Conservation (phyloP, 2,888 invertebrate genomes). For the Meteorus cinctellus region DNA sequence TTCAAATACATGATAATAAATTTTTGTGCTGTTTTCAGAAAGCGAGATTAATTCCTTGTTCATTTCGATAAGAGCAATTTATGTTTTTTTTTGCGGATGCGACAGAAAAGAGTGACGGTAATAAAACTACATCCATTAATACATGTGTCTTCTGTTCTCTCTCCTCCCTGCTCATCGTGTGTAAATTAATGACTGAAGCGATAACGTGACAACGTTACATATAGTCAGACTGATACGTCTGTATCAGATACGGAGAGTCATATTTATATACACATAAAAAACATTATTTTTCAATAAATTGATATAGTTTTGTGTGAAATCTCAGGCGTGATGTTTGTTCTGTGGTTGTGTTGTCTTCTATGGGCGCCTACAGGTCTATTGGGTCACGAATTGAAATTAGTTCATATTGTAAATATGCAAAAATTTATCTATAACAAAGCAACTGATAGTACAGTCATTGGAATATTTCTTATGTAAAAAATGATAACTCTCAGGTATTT, state of each 20-base stretch:
- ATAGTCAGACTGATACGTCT: background rate
- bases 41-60: background rate
- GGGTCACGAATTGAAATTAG: slow-evolving; percentile 49
- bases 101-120: background rate
- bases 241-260: background rate
- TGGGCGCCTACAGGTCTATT: background rate
- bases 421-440: background rate
- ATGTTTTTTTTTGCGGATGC: background rate
- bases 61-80: background rate
- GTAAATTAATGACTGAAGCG: background rate
- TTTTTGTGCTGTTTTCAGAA: background rate
- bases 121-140: background rate
- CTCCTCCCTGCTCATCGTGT: background rate
- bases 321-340: background rate
- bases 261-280: background rate
- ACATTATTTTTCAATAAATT: background rate
- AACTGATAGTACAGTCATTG: background rate
- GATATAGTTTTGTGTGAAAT: background rate
- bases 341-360: slow-evolving; percentile 19
- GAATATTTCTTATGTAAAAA: background rate
- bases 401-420: slow-evolving; percentile 60
- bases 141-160: background rate
- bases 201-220: background rate
- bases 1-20: background rate
- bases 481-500: slow-evolving; percentile 54